phyloP scores from a whole-genome alignment of 2,888 invertebrate genomes.

The Phortica magna region DNA sequence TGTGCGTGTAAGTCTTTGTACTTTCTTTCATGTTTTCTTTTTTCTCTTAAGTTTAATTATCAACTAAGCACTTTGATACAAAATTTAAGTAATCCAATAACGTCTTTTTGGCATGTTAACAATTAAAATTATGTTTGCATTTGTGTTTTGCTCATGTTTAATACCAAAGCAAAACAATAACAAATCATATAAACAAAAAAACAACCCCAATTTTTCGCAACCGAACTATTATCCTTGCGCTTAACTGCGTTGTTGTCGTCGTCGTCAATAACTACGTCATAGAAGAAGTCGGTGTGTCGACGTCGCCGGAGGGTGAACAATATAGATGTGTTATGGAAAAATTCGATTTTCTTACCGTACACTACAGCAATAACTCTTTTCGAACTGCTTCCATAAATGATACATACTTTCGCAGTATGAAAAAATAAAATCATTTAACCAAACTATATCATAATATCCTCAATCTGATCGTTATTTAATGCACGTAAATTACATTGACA shows the following conservation, averaged over 20 bases:
- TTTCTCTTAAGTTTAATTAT: background rate
- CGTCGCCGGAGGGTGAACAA: background rate
- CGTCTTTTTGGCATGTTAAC: background rate
- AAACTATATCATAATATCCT: conserved; percentile 64
- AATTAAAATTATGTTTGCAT: background rate
- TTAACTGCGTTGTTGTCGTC: conserved; percentile 3
- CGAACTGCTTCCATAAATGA: too few relatives aligned
- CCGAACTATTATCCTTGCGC: background rate
- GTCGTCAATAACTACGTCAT: background rate
- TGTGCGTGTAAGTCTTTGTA: background rate
- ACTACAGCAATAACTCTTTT: background rate
- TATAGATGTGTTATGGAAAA: background rate
- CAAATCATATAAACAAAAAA: conserved; percentile 16
- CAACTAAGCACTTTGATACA: background rate
- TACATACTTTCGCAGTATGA: background rate
- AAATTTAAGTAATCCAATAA: background rate
- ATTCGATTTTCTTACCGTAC: conserved; percentile 10
- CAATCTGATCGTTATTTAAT: conserved; percentile 66
- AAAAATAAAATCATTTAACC: background rate
- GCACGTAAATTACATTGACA: conserved; percentile 71
- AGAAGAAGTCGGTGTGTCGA: background rate
- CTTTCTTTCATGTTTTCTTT: background rate
- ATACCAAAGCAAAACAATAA: conserved; percentile 22
- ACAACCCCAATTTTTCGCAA: conserved; percentile 24
- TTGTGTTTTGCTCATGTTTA: background rate